phyloP scores from a whole-genome alignment of 2,888 invertebrate species.

The Caenorhabditis sinica region DNA sequence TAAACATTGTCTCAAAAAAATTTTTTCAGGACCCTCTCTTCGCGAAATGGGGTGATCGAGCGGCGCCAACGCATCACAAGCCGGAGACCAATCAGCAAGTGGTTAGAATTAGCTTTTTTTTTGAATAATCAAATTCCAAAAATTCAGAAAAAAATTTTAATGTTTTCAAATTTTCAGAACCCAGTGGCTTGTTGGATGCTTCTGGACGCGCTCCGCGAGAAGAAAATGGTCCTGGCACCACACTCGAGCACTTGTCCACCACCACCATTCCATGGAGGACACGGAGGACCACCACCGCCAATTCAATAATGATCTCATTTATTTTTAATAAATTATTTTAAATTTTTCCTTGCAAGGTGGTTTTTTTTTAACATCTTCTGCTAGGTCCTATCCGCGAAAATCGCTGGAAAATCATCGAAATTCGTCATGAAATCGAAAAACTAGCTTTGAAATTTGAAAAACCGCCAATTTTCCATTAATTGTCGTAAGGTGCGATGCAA shows the following conservation, averaged over 20 bases:
- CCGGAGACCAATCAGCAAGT: slow-evolving; percentile 17
- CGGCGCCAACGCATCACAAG: slow-evolving; percentile 68
- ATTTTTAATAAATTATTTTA: no score
- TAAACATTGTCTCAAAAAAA: not conserved
- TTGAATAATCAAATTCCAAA: not conserved
- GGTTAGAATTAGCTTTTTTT: not conserved
- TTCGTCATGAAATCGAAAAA: no score
- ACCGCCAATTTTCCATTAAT: not conserved
- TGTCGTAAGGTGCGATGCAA: not conserved
- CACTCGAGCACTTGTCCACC: slow-evolving; percentile 62
- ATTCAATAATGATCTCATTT: slow-evolving; percentile 17
- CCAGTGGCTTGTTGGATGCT: slow-evolving; percentile 70
- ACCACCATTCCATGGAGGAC: slow-evolving; percentile 11
- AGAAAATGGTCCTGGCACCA: slow-evolving; percentile 73
- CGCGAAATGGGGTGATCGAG: slow-evolving; percentile 70
- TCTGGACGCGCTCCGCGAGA: slow-evolving; percentile 73
- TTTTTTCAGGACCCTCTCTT: slow-evolving; percentile 69
- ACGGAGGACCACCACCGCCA: slow-evolving; percentile 1
- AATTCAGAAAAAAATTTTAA: no score
- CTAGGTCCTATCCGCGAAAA: no score
- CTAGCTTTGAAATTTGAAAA: not conserved
- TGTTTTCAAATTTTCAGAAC: slow-evolving; percentile 33
- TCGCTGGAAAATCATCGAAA: no score
- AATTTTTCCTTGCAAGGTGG: no score
- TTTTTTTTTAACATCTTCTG: no score